A percentile compares a stretch with the other conserved stretches of the same genome.
These are phyloP conservation scores for Sapayoa aenigma DNA, from an alignment of 2,113 vertebrate genomes.

Conservation along the genomic window DNA sequence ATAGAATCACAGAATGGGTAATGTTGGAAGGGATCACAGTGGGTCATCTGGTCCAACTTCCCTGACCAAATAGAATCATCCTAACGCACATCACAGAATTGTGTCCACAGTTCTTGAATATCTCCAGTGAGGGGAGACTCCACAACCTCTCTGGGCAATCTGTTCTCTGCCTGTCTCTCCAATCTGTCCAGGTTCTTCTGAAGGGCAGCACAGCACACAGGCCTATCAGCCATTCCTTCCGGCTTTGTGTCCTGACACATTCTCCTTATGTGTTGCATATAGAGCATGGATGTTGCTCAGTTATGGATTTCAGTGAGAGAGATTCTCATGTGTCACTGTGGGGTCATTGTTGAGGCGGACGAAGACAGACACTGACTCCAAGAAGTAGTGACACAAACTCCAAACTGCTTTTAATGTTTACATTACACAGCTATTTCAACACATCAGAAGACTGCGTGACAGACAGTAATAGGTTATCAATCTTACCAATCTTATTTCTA, in stretches of 20 bases:
- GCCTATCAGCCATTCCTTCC: neutral
- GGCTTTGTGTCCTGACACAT: neutral
- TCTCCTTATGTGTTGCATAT: neutral
- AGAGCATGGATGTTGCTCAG: neutral
- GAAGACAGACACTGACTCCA: too few species aligned
- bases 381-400: too few species aligned
- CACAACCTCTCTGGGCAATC: neutral
- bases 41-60: neutral
- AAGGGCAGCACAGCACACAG: neutral
- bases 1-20: neutral
- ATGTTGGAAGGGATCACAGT: neutral
- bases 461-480: too few species aligned
- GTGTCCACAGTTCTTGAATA: neutral
- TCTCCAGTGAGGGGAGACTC: neutral
- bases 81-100: neutral
- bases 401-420: too few species aligned
- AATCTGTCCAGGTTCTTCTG: neutral
- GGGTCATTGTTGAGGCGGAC: too few species aligned
- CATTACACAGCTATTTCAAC: too few species aligned
- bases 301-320: neutral
- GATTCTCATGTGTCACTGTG: too few species aligned
- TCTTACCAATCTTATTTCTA: too few species aligned
- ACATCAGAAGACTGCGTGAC: too few species aligned
- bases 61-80: neutral
- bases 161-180: neutral